phyloP scores from a whole-genome alignment of 1,140 invertebrate species.

The Drosophila novamexicana region DNA sequence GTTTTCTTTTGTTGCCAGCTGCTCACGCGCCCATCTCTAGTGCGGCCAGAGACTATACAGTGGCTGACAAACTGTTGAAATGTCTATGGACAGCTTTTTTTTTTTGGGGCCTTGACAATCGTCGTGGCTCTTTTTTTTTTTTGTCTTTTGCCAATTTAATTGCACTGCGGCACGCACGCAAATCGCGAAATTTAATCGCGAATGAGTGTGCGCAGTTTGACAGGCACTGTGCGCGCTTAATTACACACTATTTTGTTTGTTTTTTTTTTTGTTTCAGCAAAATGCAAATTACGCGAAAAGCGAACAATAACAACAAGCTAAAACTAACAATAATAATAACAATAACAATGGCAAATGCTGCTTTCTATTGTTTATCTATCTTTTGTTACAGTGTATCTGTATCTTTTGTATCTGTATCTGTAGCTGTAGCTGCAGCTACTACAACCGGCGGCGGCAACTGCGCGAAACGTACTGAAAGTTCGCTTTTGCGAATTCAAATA shows the following conservation, averaged over 20 bases:
- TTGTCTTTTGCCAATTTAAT: constrained; percentile 37
- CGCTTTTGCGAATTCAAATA: no score
- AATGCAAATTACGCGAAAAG: constrained; percentile 49
- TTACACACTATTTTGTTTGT: constrained; percentile 39
- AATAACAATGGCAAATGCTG: constrained; percentile 28
- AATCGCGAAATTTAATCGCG: constrained; percentile 55
- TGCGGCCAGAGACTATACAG: constrained; percentile 5
- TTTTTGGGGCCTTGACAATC: constrained; percentile 46
- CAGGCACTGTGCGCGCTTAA: constrained; percentile 39
- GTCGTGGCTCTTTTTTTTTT: constrained; percentile 12
- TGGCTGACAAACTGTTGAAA: constrained; percentile 50
- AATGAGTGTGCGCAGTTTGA: constrained; percentile 39
- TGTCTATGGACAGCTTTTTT: constrained; percentile 9
- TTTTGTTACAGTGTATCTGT: constrained; percentile 31
- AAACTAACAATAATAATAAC: constrained; percentile 23
- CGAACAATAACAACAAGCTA: neutral
- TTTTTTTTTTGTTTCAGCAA: neutral
- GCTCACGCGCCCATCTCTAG: constrained; percentile 36
- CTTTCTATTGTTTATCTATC: constrained; percentile 52
- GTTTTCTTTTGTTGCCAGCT: neutral
- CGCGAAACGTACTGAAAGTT: constrained; percentile 61
- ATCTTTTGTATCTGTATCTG: constrained; percentile 8
- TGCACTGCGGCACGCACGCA: constrained; percentile 45
- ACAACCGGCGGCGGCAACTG: constrained; percentile 49
- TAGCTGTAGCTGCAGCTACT: constrained; percentile 17